A percentile compares a stretch with the other conserved stretches of the same genome.
Evolutionary conservation across 2,888 invertebrate genomes (phyloP).

Genomic region (Drosophila phalerata): DNA sequence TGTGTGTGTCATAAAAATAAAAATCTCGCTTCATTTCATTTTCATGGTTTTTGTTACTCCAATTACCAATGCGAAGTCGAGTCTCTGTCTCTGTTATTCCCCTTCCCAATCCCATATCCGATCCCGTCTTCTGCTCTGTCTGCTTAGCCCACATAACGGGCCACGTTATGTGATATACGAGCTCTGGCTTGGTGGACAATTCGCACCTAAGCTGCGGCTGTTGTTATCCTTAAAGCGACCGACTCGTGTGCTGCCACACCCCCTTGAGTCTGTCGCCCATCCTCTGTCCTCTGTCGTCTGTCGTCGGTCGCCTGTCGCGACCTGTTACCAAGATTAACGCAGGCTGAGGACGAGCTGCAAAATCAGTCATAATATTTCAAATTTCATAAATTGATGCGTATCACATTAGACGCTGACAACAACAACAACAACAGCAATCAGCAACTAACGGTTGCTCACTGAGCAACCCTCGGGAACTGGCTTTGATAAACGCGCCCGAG

Average conservation of each 20-base stretch:
- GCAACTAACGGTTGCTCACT: constrained; percentile 55
- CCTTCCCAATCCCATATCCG: background rate
- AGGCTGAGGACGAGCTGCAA: constrained; percentile 43
- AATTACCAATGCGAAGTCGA: constrained; percentile 53
- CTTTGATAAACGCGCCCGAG: constrained; percentile 73
- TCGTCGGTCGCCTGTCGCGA: constrained; percentile 38
- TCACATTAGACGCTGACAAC: constrained; percentile 65
- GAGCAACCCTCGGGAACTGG: constrained; percentile 67
- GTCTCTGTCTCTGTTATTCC: constrained; percentile 5
- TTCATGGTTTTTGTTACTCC: constrained; percentile 68
- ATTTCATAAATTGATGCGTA: constrained; percentile 82
- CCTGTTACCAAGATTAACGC: constrained; percentile 75
- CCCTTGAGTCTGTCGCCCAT: background rate
- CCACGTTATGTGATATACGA: constrained; percentile 64
- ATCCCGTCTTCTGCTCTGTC: background rate
- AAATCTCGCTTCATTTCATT: constrained; percentile 64
- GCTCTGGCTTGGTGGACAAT: constrained; percentile 45
- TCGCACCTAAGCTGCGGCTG: constrained; percentile 68
- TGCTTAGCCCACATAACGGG: constrained; percentile 63
- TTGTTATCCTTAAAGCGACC: constrained; percentile 49
- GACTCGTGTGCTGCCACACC: constrained; percentile 38
- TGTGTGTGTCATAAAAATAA: constrained; percentile 60
- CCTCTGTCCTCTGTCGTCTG: background rate
- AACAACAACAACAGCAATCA: constrained; percentile 22
- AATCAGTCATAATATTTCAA: constrained; percentile 83